A percentile compares a stretch with the other conserved stretches of the same genome.
Conservation (phyloP, 1,140 invertebrate species). For the Zaprionus tsacasi region DNA sequence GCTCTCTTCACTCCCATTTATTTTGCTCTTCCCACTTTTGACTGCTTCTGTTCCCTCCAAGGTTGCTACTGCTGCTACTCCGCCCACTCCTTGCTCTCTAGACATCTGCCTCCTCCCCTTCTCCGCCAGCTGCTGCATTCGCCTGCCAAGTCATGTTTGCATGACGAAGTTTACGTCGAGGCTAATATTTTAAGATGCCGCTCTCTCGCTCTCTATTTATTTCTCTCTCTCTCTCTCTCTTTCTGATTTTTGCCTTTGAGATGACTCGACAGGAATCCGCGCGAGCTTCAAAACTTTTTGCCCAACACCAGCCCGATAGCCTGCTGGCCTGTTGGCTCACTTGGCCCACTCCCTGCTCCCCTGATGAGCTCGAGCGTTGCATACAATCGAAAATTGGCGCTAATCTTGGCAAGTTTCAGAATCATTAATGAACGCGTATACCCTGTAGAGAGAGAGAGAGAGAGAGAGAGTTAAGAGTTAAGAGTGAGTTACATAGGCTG, state of each 20-base stretch:
- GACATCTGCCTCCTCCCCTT: too few relatives aligned
- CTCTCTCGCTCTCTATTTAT: too few relatives aligned
- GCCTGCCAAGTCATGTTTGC: slow-evolving; percentile 77
- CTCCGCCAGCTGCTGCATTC: not conserved
- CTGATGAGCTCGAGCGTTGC: slow-evolving; percentile 9
- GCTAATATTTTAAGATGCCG: slow-evolving; percentile 65
- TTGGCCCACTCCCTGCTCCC: not conserved
- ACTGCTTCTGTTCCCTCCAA: not conserved
- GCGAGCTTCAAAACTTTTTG: slow-evolving; percentile 18
- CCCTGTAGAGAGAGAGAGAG: not conserved
- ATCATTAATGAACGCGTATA: slow-evolving; percentile 15
- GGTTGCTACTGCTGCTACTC: not conserved
- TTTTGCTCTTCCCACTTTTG: not conserved
- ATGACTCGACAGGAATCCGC: slow-evolving; percentile 23
- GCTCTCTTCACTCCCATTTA: too few relatives aligned
- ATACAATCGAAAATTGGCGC: slow-evolving; percentile 51
- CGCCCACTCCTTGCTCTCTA: not conserved
- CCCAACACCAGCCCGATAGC: not conserved
- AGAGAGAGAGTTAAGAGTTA: too few relatives aligned
- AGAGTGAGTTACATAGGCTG: too few relatives aligned
- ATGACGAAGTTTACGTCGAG: slow-evolving; percentile 64
- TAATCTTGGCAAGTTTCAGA: slow-evolving; percentile 50
- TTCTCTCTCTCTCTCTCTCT: too few relatives aligned
- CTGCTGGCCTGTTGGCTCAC: too few relatives aligned
- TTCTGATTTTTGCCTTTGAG: slow-evolving; percentile 28